A percentile compares a stretch with the other conserved stretches of the same genome.
Conservation (phyloP, 1,140 invertebrate species). For the Trialeurodes vaporariorum region DNA sequence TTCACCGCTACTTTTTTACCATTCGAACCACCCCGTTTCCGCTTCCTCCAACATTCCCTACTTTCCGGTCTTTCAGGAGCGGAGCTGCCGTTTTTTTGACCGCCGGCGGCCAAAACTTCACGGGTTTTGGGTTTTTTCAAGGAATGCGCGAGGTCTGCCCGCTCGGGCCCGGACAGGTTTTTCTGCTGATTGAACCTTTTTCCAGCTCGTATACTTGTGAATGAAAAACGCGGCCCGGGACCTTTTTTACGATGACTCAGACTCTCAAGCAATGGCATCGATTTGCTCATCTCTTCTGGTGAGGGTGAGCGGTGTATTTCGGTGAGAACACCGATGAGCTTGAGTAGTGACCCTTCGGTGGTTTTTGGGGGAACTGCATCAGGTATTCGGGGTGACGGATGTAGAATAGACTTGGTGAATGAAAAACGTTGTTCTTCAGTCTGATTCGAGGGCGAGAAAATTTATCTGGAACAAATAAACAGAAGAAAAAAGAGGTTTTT, state of each 20-base stretch:
- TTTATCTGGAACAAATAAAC: not conserved
- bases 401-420: not conserved
- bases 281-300: not conserved
- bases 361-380: not conserved
- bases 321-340: not conserved
- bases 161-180: conserved; percentile 88
- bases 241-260: conserved; percentile 62
- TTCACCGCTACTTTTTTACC: conserved; percentile 73
- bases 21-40: too few relatives aligned
- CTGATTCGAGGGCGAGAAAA: not conserved
- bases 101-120: too few relatives aligned
- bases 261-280: not conserved
- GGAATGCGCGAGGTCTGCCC: conserved; percentile 77
- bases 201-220: conserved; percentile 75
- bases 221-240: conserved; percentile 88
- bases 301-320: not conserved
- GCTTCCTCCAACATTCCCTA: too few relatives aligned
- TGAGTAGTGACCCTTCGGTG: not conserved
- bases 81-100: too few relatives aligned
- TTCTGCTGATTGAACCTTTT: conserved; percentile 82
- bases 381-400: not conserved
- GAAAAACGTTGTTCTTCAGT: not conserved
- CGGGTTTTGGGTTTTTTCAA: too few relatives aligned
- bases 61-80: too few relatives aligned
- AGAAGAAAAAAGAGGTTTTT: too few relatives aligned